Conservation (phyloP, 2,797 vertebrate species). For the Silurus lanzhouensis region DNA sequence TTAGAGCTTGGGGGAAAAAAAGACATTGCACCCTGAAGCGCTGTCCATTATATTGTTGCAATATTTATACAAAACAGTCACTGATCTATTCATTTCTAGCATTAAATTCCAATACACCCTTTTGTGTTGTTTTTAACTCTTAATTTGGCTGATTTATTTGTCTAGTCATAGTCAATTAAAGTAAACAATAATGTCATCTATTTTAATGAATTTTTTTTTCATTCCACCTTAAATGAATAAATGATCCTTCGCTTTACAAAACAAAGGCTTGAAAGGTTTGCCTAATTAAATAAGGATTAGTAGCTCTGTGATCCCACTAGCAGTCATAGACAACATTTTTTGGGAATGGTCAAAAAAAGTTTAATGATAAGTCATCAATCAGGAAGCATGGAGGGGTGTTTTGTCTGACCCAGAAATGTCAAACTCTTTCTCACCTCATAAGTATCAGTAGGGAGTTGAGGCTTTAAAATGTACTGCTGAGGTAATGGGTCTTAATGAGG, state of each 20-base stretch:
- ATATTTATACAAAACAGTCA: neutral
- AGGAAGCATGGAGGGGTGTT: slow-evolving; percentile 46
- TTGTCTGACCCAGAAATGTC: slow-evolving; percentile 54
- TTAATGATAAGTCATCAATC: slow-evolving; percentile 61
- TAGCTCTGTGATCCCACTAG: slow-evolving; percentile 30
- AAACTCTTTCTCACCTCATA: slow-evolving; percentile 36
- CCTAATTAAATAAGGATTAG: slow-evolving; percentile 36
- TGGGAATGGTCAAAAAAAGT: slow-evolving; percentile 27
- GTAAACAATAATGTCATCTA: neutral
- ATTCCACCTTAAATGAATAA: slow-evolving; percentile 22
- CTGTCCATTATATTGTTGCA: neutral
- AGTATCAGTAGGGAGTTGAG: slow-evolving; percentile 36
- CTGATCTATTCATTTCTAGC: neutral
- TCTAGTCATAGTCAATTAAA: neutral
- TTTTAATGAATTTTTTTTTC: neutral
- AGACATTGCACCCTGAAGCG: too few relatives aligned
- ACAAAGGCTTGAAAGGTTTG: neutral
- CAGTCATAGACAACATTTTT: slow-evolving; percentile 29
- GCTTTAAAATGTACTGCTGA: slow-evolving; percentile 45
- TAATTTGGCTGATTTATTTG: neutral
- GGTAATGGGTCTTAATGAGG: slow-evolving; percentile 57
- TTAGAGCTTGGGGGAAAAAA: neutral
- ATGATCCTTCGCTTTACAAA: slow-evolving; percentile 22
- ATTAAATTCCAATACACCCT: neutral
- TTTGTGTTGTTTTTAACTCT: neutral